Evolutionary conservation across 1,140 invertebrate genomes (phyloP).

Genomic region (Drosophila simulans): DNA sequence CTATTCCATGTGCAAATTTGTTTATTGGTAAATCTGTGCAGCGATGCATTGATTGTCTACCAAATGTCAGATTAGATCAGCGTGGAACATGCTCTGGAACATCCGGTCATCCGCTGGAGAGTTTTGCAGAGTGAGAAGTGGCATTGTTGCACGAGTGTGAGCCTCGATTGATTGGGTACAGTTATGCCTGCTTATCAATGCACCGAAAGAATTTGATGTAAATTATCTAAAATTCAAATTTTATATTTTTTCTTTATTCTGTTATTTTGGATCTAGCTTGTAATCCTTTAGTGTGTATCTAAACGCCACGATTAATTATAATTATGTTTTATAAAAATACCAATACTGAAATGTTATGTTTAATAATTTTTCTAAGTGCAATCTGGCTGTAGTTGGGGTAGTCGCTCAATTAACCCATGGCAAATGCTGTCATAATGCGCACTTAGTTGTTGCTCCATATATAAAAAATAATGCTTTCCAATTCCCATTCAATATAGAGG

Average conservation of each 20-base stretch:
- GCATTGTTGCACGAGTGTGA: conserved; percentile 16
- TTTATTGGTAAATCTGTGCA: conserved; percentile 82
- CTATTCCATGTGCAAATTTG: conserved; percentile 72
- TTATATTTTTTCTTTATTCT: too few relatives aligned
- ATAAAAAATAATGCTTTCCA: conserved; percentile 60
- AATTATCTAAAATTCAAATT: too few relatives aligned
- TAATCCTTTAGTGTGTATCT: too few relatives aligned
- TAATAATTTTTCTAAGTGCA: conserved; percentile 10
- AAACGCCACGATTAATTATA: too few relatives aligned
- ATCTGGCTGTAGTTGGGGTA: conserved; percentile 8
- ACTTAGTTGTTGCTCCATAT: conserved; percentile 72
- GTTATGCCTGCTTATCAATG: conserved; percentile 32
- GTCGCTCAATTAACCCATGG: conserved; percentile 67
- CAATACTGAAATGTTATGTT: background rate
- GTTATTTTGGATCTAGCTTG: too few relatives aligned
- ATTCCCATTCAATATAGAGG: conserved; percentile 43
- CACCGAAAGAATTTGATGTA: conserved; percentile 7
- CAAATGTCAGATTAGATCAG: conserved; percentile 79
- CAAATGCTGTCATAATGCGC: conserved; percentile 76
- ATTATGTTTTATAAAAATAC: too few relatives aligned
- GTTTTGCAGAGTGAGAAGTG: conserved; percentile 3
- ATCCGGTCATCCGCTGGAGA: conserved; percentile 27
- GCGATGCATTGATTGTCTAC: conserved; percentile 73
- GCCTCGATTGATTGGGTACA: conserved; percentile 48
- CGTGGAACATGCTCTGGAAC: conserved; percentile 36